Conservation (phyloP, 2,888 invertebrate genomes). For the Cryptophagus acutangulus region DNA sequence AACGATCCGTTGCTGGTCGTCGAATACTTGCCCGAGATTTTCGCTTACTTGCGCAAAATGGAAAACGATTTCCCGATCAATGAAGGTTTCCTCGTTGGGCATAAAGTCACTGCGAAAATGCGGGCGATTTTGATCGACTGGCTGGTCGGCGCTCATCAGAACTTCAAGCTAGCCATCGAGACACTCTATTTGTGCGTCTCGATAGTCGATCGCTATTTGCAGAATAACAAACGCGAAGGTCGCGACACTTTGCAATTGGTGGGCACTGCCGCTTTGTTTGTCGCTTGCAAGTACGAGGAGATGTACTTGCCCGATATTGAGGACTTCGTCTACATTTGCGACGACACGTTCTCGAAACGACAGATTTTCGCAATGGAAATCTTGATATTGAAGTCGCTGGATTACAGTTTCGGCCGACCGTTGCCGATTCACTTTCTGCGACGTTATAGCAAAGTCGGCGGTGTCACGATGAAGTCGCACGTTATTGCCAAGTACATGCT, state of each 20-base stretch:
- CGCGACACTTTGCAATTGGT: conserved; percentile 68
- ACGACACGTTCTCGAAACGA: conserved; percentile 72
- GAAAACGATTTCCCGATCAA: conserved; percentile 66
- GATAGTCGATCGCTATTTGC: conserved; percentile 85
- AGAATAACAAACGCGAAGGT: conserved; percentile 52
- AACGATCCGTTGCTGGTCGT: conserved; percentile 75
- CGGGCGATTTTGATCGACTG: conserved; percentile 86
- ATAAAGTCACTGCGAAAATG: conserved; percentile 78
- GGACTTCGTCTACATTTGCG: conserved; percentile 90
- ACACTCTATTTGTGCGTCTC: conserved; percentile 85
- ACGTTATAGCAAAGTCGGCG: conserved; percentile 60
- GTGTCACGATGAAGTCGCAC: conserved; percentile 53
- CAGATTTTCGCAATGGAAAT: conserved; percentile 82
- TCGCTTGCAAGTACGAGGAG: conserved; percentile 95
- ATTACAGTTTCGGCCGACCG: conserved; percentile 80
- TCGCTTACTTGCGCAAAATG: conserved; percentile 69
- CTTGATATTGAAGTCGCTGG: conserved; percentile 68
- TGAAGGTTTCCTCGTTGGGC: conserved; percentile 62
- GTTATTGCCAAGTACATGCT: conserved; percentile 79
- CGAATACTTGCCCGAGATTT: conserved; percentile 87
- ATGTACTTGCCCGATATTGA: conserved; percentile 79
- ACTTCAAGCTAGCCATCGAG: conserved; percentile 81
- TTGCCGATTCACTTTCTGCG: conserved; percentile 85
- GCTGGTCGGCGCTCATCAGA: conserved; percentile 86
- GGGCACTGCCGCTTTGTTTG: conserved; percentile 82